Base-by-base conservation (phyloP, 2,888 invertebrate species). In the Baccha elongata region DNA sequence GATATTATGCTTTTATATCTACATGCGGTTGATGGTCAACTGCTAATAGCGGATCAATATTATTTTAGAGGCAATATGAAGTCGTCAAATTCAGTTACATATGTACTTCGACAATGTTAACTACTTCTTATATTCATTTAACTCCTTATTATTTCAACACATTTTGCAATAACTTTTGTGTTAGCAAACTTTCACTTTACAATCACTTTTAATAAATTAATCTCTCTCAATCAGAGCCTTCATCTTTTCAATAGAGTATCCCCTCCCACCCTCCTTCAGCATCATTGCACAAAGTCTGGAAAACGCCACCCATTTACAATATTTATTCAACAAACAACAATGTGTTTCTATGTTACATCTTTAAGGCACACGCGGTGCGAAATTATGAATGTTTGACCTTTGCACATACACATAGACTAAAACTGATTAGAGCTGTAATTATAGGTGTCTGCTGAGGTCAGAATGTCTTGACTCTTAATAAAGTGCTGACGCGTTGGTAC, bases 381-480 rank as follows among this genome's bases (percentile, higher is more conserved):
- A 67, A 53, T 68, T 60, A 83, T 78, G 68, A 55, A 73, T 71
- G 60, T 80, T 53, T 72, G 52, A 71, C 65, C 69, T 75, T 50
- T 60, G 32, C 35, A 17, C 5, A 32, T 8, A 17, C 65, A 11
- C 40, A 50, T 60, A 40, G 23, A 50, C 60, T 26, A 11, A 44
- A 75, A 83, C 72, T 83, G 83, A 83, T 83, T 78, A 83, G 68
- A 83, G 53, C 72, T 78, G 83, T 83, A 83, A 83, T 83, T 83
- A 83, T 78, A 83, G 83, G 83, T 83, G 83, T 83, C 83, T 78
- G 64, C 83, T 78, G 64, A 83, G 83, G 83, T 83, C 83, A 83
- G 72, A 67, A 78, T 78, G 78, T 78, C 72, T 73, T 78, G 83
- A 78, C 72, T 78, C 72, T 78, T 68, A 72, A 83, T 78, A 78